These are phyloP conservation scores for Bradypus variegatus DNA, from an alignment of 2,797 vertebrate genomes.

Conservation along the genomic window DNA sequence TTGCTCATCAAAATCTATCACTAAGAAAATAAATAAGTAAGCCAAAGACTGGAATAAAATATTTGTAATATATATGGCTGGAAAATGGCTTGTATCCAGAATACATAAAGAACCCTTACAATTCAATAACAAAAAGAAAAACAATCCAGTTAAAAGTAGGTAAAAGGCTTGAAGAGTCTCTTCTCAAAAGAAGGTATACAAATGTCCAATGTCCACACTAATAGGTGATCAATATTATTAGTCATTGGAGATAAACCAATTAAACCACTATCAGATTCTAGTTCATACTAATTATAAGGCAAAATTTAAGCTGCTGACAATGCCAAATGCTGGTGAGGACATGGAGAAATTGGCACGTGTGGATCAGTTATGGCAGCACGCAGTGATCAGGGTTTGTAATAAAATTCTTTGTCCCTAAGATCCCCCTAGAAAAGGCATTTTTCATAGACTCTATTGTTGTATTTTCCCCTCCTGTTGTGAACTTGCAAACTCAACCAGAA, in stretches of 20 bases:
- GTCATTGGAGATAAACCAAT: background rate
- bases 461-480: background rate
- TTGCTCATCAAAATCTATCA: background rate
- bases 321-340: fast-evolving
- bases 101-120: background rate
- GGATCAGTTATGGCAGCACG: fast-evolving
- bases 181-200: background rate
- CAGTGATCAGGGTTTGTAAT: background rate
- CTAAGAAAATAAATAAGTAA: background rate
- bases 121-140: background rate
- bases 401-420: background rate
- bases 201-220: background rate
- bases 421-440: background rate
- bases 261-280: background rate
- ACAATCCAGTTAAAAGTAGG: background rate
- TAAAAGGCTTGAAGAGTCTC: background rate
- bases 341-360: fast-evolving
- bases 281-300: background rate
- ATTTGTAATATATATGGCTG: background rate
- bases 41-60: background rate
- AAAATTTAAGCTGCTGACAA: background rate
- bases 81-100: background rate
- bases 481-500: background rate
- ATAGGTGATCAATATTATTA: background rate
- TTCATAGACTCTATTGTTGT: background rate